Base-by-base conservation (phyloP, 1,140 invertebrate genomes). In the Leptestheria dahalacensis region DNA sequence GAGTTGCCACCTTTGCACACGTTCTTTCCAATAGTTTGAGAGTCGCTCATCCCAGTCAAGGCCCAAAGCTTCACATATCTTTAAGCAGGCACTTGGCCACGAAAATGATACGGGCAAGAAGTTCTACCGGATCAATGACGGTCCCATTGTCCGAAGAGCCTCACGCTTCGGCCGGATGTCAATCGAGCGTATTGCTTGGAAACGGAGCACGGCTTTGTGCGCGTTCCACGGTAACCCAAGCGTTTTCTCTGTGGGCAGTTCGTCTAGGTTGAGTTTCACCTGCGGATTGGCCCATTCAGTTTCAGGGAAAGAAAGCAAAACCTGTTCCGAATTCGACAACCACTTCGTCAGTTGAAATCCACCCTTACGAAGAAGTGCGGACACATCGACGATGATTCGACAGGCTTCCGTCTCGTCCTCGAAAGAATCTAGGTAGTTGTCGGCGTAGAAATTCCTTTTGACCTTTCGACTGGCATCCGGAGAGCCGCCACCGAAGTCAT, bases 1-100 rank as follows among this genome's bases (percentile, higher is more conserved):
- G 59, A 25, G 1, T 24, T 59, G 18, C 63, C 63, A 67, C 0
- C 1, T 11, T 20, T 48, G 41, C 68, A 67, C 68, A 23, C 41
- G 48, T 0, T 29, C 33, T 41, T 15, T 41, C 33, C 33, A 41
- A 41, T 15, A 15, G 33, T 41, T 41, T 15, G 15, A 41, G 33
- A 41, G 33, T 15, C 15, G 6, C 33, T 41, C 33, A 41, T 41
- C 33, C 33, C 33, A 41, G 33, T 41, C 33, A 15, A 41, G 33
- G 6, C 6, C 25, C 29, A 0, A 59, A 20, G 6, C 46, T 33
- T 56, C 61, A 61, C 2, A 61, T 3, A 12, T 61, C 24, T 29
- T 61, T 54, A 21, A 59, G 6, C 2, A 61, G 18, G 3, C 57
- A 48, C 26, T 61, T 61, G 11, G 61, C 57, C 26, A 18, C 18